A percentile compares a stretch with the other conserved stretches of the same genome.
These are phyloP conservation scores for Lacerta agilis DNA, from an alignment of 2,797 vertebrate species.

Conservation along the genomic window DNA sequence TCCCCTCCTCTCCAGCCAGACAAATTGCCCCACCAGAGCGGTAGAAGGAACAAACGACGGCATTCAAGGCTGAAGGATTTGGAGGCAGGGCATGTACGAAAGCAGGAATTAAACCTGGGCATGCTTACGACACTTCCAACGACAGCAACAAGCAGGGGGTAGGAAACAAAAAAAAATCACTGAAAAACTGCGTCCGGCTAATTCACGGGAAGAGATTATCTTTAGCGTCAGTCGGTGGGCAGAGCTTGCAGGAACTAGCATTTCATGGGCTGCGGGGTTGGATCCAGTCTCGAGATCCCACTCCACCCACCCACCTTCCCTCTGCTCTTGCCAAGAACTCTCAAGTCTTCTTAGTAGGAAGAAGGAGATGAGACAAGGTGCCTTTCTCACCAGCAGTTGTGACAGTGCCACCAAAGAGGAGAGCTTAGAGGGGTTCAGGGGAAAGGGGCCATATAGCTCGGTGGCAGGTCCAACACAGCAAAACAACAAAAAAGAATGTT, in stretches of 20 bases:
- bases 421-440: neutral
- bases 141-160: slow-evolving; percentile 19
- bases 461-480: no score
- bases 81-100: slow-evolving; percentile 3
- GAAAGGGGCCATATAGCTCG: neutral
- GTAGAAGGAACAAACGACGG: slow-evolving; percentile 6
- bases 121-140: slow-evolving; percentile 9
- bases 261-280: neutral
- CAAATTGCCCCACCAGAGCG: neutral
- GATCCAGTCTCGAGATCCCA: neutral
- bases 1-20: neutral
- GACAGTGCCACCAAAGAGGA: neutral
- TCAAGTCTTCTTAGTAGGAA: no score
- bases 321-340: neutral
- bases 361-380: no score
- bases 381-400: neutral
- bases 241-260: neutral
- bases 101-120: slow-evolving; percentile 4
- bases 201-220: slow-evolving; percentile 6
- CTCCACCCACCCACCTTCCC: neutral
- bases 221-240: neutral
- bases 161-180: neutral
- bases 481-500: no score
- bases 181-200: neutral
- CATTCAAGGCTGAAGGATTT: slow-evolving; percentile 15